Evolutionary conservation across 2,797 vertebrate genomes (phyloP), one percentile per base, ranked within the genome.

Genomic region (Channa striata): DNA sequence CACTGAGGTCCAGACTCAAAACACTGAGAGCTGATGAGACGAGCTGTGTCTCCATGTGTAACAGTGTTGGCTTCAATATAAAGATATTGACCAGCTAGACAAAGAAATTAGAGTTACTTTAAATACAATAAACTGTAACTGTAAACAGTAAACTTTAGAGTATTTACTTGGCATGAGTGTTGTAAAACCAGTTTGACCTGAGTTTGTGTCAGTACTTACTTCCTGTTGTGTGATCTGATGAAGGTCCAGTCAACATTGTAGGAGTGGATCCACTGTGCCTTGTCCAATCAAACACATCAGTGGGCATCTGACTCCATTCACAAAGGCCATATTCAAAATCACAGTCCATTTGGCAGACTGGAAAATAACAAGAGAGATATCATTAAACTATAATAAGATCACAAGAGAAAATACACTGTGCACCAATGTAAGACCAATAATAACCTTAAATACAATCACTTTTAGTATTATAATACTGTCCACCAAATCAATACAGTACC

Each of bases 271-370:
- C 91, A 30, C 39, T 82, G 6, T 81, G 69, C 54, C 90, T 82
- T 16, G 83, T 93, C 92, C 93, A 93, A 19, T 93, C 90, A 87
- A 93, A 91, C 40, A 57, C 87, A 39, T 93, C 91, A 3, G 89
- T 58, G 1, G 68, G 10, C 48, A 85, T 9, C 53, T 94, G 91
- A 57, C 19, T 86, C 93, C 93, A 94, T 12, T 75, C 54, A 78
- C 92, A 94, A 10, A 92, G 53, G 51, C 86, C 77, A 2, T 51
- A 52, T 16, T 92, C 91, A 85, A 93, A 93, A 74, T 89, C 64
- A 74, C 93, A 93, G 72, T 86, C 33, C 10, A 93, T 14, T 2
- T 64, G 56, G 53, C 90, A 90, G 1, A 44, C 91, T 93, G n/a
- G n/a, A 70, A 39, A 39, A 42, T 42, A 16, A 42, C 14, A 6